These are phyloP conservation scores for Serilophus lunatus DNA, from an alignment of 2,113 vertebrate genomes.

Conservation along the genomic window DNA sequence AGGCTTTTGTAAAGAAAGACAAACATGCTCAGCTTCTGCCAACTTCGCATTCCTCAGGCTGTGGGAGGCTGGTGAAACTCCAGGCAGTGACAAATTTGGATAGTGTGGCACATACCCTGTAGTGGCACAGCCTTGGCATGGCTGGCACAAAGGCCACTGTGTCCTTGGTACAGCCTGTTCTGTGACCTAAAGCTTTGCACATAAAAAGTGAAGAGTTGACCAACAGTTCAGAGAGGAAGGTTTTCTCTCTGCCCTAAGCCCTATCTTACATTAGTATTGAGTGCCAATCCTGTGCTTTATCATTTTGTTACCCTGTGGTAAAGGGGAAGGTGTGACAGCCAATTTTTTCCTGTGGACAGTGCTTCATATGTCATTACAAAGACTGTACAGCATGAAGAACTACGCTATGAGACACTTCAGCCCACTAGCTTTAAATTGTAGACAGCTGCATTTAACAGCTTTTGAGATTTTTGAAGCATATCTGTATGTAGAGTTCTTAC, in stretches of 20 bases:
- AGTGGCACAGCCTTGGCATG: accelerated
- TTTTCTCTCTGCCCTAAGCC: neutral
- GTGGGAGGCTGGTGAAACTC: neutral
- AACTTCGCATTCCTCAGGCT: accelerated
- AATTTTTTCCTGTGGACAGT: neutral
- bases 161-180: neutral
- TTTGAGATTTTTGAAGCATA: neutral
- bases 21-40: neutral
- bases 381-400: neutral
- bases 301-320: neutral
- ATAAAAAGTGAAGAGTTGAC: neutral
- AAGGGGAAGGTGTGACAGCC: neutral
- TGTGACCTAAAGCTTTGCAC: neutral
- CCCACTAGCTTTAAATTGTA: neutral
- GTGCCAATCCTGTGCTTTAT: neutral
- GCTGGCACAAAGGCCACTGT: accelerated
- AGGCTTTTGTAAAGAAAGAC: neutral
- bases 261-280: neutral
- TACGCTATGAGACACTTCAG: neutral
- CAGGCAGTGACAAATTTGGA: neutral
- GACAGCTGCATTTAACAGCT: neutral
- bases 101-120: accelerated
- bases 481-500: neutral
- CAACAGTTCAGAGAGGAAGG: neutral
- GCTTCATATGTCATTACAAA: neutral